phyloP scores from a whole-genome alignment of 2,888 invertebrate species.

The Troilus luridus region DNA sequence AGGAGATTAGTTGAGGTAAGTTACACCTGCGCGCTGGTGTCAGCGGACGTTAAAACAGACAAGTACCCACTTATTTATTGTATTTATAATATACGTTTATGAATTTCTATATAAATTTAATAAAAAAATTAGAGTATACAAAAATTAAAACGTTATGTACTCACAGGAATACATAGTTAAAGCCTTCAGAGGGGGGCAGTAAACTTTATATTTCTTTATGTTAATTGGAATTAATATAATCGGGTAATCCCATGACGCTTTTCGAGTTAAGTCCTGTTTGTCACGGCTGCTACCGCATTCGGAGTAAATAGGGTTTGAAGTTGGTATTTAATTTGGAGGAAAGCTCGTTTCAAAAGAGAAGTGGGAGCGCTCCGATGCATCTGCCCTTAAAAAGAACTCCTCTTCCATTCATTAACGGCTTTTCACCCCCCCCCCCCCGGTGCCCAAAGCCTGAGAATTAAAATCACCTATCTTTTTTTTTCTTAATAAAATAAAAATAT shows the following conservation, averaged over 20 bases:
- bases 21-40: too few relatives aligned
- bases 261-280: background rate
- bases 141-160: too few relatives aligned
- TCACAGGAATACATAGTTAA: too few relatives aligned
- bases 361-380: background rate
- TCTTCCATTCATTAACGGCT: background rate
- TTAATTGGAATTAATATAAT: background rate
- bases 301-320: slow-evolving; percentile 15
- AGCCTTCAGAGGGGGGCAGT: too few relatives aligned
- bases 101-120: too few relatives aligned
- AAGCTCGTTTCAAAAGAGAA: background rate
- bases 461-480: background rate
- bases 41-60: too few relatives aligned
- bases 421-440: background rate
- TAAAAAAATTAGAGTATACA: too few relatives aligned
- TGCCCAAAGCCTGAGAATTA: background rate
- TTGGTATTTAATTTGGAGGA: slow-evolving; percentile 17
- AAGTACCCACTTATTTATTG: too few relatives aligned
- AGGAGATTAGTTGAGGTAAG: too few relatives aligned
- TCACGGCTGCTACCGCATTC: background rate
- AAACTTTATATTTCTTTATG: background rate
- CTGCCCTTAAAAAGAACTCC: background rate
- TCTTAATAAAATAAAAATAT: too few relatives aligned
- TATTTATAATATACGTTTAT: too few relatives aligned
- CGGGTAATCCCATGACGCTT: background rate